These are phyloP conservation scores for Stramonita haemastoma DNA, from an alignment of 2,888 invertebrate genomes.

Conservation along the genomic window DNA sequence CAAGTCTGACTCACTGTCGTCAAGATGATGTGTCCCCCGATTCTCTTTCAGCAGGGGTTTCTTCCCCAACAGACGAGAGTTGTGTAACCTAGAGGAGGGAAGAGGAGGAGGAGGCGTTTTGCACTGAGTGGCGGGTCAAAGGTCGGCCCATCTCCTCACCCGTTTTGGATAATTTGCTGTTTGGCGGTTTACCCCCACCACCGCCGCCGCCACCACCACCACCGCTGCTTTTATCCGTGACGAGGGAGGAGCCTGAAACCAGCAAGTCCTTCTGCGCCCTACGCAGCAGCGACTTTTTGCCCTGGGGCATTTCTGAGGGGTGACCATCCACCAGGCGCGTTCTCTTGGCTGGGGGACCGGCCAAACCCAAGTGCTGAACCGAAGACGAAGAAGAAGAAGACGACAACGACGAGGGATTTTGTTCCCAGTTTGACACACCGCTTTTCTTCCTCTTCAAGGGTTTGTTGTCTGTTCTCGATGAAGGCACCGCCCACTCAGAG, in stretches of 20 bases:
- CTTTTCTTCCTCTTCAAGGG: neutral
- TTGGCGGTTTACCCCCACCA: neutral
- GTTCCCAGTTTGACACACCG: neutral
- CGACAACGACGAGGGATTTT: no score
- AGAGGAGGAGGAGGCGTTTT: neutral
- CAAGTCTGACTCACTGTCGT: neutral
- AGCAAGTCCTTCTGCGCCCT: conserved; percentile 3
- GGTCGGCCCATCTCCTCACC: neutral
- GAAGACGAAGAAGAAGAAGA: no score
- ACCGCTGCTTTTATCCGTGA: neutral
- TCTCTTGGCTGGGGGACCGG: neutral
- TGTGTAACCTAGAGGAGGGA: neutral
- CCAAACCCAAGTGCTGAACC: neutral
- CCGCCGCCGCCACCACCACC: no score
- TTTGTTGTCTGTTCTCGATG: neutral
- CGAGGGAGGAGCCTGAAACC: neutral
- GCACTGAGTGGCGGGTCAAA: neutral
- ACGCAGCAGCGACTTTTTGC: neutral
- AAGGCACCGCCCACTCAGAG: neutral
- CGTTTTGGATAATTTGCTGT: neutral
- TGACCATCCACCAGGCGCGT: neutral
- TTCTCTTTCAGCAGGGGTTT: no score
- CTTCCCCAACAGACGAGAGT: neutral
- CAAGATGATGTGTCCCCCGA: neutral
- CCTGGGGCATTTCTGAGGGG: neutral